A percentile compares a stretch with the other conserved stretches of the same genome.
phyloP scores from a whole-genome alignment of 2,113 vertebrate genomes.

The Speoplatyrhinus poulsoni region DNA sequence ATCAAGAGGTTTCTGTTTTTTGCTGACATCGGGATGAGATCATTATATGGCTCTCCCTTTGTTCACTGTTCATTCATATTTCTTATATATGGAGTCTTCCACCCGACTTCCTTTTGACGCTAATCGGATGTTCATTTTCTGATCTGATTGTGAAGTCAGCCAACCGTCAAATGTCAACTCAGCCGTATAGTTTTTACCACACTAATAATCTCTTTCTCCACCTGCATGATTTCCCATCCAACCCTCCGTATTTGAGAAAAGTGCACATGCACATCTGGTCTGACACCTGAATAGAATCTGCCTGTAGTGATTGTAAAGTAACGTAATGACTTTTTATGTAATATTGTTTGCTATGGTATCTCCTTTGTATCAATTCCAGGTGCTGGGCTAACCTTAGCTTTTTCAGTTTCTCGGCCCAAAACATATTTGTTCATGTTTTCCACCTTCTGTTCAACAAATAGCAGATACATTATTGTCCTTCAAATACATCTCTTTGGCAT shows the following conservation, averaged over 20 bases:
- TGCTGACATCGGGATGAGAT: neutral
- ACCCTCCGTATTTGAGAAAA: neutral
- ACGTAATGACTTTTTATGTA: too few species aligned
- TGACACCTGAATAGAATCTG: too few species aligned
- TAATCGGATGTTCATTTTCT: neutral
- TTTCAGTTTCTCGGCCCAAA: too few species aligned
- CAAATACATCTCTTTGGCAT: conserved; percentile 13
- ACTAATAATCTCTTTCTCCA: neutral
- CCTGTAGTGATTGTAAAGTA: too few species aligned
- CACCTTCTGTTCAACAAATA: neutral
- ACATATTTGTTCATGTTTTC: too few species aligned
- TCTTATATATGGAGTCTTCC: neutral
- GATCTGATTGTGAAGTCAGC: neutral
- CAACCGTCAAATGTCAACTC: neutral
- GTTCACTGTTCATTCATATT: too few species aligned
- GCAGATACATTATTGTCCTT: conserved; percentile 40
- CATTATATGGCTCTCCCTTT: too few species aligned
- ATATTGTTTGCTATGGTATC: too few species aligned
- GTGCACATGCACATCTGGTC: neutral
- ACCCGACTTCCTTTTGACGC: neutral
- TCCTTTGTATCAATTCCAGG: too few species aligned
- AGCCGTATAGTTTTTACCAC: neutral
- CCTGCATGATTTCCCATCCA: neutral
- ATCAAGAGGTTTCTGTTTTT: neutral
- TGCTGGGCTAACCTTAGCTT: too few species aligned